Base-by-base conservation (phyloP, 1,140 invertebrate species). In the Ceratina calcarata region DNA sequence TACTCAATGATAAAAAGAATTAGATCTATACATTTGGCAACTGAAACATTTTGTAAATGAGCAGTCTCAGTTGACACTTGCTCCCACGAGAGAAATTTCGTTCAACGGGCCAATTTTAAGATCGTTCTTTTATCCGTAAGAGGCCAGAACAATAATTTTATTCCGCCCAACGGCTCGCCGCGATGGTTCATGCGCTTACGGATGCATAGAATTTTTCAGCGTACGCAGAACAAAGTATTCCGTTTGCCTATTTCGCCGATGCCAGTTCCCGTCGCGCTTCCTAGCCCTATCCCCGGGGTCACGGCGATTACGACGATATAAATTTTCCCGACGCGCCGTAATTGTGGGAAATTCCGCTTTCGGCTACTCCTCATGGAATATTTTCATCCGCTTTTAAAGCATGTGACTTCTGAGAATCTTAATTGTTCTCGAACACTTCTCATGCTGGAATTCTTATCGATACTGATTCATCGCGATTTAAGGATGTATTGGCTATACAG, bases 181-280 rank as follows among this genome's bases (percentile, higher is more conserved):
- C 6, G 37, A 45, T 45, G 37, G 37, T 45, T 45, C 37, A 70
- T 65, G 20, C 58, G 66, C 80, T 81, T 60, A 71, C 61, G 65
- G 65, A 81, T 81, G 74, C 80, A 81, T 81, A 66, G 80, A 81
- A 81, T 81, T 81, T 81, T 81, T 77, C 80, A 81, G 66, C 32
- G 60, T 16, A 71, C 70, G 57, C 55, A 49, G 64, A 75, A 74
- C 61, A 79, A 79, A 73, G 58, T 72, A 72, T 78, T 37, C 61
- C 62, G 66, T 79, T 70, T 79, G 66, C 77, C 57, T 67, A 51
- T 73, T 22, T 37, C 10, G 8, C 12, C 20, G 77, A 77, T 68
- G 66, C 15, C 37, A 45, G 53, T 49, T 37, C 24, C 53, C 55
- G 20, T 60, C 55, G 68, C 24, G 67, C 51, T 58, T 16, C 71